Evolutionary conservation across 2,888 invertebrate genomes (phyloP).

Genomic region (Coenonympha arcania): DNA sequence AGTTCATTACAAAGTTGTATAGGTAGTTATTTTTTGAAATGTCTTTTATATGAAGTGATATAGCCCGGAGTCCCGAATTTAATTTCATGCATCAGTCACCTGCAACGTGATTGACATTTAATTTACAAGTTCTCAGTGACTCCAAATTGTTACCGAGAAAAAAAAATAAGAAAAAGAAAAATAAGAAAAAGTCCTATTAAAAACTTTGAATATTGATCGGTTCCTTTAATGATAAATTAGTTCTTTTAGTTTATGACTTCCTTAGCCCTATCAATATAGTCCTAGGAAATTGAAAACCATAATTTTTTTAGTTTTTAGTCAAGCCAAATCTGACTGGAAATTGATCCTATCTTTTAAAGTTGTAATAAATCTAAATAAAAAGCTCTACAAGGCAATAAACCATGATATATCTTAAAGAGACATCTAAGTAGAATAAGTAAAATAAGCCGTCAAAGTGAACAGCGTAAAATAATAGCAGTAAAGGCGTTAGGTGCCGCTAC

Average conservation of each 20-base stretch:
- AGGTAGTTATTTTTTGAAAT: too few species aligned
- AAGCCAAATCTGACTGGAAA: too few species aligned
- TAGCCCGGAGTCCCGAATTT: slow-evolving; percentile 31
- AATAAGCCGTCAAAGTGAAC: slow-evolving; percentile 41
- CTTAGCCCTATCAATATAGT: too few species aligned
- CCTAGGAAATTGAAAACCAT: too few species aligned
- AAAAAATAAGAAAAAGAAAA: neutral
- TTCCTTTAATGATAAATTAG: too few species aligned
- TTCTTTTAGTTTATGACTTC: too few species aligned
- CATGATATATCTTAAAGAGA: neutral
- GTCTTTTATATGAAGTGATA: neutral
- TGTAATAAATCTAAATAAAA: too few species aligned
- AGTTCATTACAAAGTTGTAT: too few species aligned
- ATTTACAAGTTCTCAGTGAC: slow-evolving; percentile 50
- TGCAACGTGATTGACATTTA: slow-evolving; percentile 51
- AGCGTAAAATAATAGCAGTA: slow-evolving; percentile 53
- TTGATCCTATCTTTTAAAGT: too few species aligned
- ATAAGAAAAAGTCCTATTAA: neutral
- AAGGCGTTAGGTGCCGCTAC: slow-evolving; percentile 35
- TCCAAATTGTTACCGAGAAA: slow-evolving; percentile 1
- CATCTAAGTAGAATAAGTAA: slow-evolving; percentile 13
- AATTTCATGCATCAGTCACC: slow-evolving; percentile 53
- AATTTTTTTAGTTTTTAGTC: too few species aligned
- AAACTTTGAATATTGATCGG: neutral
- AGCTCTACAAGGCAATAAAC: too few species aligned